Evolutionary conservation across 2,888 invertebrate genomes (phyloP), one percentile per base, ranked within the genome.

Genomic region (Congeria kusceri): DNA sequence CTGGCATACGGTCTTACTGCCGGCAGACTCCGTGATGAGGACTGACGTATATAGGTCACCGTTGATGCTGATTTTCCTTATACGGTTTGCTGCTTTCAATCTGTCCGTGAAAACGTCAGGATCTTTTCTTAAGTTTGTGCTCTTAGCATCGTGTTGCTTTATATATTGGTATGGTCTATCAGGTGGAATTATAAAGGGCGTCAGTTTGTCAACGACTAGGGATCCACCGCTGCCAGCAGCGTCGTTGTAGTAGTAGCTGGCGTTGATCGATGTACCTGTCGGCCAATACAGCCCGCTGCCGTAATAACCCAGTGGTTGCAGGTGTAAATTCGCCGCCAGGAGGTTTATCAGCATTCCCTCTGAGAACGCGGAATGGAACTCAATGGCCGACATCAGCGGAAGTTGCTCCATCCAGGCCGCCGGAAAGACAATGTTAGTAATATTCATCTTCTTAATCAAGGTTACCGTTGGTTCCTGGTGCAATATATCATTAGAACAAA

Each of bases 401-500:
- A 81, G 61, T 32, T 74, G 57, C 44, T 77, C 71, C 23, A 62
- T 67, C 81, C 77, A 81, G 1, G 79, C 96, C 0, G 96, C 95
- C 0, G 96, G 94, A 86, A 95, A 96, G 1, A 96, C 93, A 11
- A 96, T 92, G 86, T 96, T 95, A 18, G 94, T 95, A 0, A 96
- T 88, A 1, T 94, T 94, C 5, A 93, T 86, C 69, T 95, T 94
- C 81, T 94, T 93, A 0, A 95, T 94, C n/a, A 95, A 92, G 75
- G 95, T 94, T 13, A 96, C 93, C 0, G 96, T 95, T 0, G 97
- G 97, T 3, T 95, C 93, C 87, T 96, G 95, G 93, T 96, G 97
- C 86, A 97, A 92, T 11, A 97, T 95, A 90, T 97, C 97, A 91
- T 97, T 97, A 92, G 97, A 97, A 64, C 96, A 96, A 91, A 96